A percentile compares a stretch with the other conserved stretches of the same genome.
Conservation (phyloP, 2,888 invertebrate genomes). For the Bimastos eiseni region DNA sequence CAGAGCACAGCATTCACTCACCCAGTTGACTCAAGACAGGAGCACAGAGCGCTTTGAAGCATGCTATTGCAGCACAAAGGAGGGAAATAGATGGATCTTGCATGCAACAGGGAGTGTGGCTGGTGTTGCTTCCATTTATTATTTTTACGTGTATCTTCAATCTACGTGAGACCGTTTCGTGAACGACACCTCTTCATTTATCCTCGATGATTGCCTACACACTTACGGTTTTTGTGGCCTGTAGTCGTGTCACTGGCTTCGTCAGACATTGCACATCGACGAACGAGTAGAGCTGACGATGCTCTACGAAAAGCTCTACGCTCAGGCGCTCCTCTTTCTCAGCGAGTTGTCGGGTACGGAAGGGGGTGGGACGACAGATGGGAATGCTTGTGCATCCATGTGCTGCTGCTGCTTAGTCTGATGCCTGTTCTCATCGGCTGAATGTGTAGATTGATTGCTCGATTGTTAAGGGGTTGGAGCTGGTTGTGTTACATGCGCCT, state of each 20-base stretch:
- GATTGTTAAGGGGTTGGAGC: background rate
- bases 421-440: background rate
- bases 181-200: background rate
- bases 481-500: background rate
- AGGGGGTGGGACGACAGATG: background rate
- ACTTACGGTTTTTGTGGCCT: background rate
- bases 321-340: background rate
- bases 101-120: background rate
- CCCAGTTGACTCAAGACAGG: no score
- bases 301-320: slow-evolving; percentile 4
- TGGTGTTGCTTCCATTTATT: no score
- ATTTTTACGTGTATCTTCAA: background rate
- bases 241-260: background rate
- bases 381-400: background rate
- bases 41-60: background rate
- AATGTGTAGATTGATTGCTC: background rate
- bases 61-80: background rate
- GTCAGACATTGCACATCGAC: background rate
- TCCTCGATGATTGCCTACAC: background rate
- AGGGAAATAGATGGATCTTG: no score
- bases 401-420: background rate
- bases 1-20: no score
- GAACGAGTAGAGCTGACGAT: background rate
- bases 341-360: background rate
- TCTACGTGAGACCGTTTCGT: background rate